A percentile compares a stretch with the other conserved stretches of the same genome.
phyloP scores from a whole-genome alignment of 2,797 vertebrate genomes.

The Necrosyrtes monachus region DNA sequence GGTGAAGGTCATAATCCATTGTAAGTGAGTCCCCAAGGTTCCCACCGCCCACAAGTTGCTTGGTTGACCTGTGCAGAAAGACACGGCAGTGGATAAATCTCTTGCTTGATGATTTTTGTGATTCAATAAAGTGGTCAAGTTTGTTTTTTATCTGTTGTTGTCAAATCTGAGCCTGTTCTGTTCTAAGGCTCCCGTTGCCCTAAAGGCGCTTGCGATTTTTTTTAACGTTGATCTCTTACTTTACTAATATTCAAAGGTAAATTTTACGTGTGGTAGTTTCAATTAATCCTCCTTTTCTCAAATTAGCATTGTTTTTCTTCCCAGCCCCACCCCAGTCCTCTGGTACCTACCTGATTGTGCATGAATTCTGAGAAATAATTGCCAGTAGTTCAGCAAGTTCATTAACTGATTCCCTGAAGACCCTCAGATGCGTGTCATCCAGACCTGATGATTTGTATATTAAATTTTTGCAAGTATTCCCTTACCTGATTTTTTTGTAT shows the following conservation, averaged over 20 bases:
- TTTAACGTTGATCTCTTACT: background rate
- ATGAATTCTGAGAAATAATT: constrained; percentile 73
- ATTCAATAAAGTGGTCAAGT: background rate
- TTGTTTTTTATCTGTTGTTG: background rate
- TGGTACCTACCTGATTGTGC: constrained; percentile 39
- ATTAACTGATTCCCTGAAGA: constrained; percentile 67
- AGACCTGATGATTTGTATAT: constrained; percentile 62
- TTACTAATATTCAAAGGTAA: background rate
- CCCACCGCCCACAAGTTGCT: fast-evolving
- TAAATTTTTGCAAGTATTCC: constrained; percentile 66
- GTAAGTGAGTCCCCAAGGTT: background rate
- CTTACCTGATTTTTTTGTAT: constrained; percentile 53
- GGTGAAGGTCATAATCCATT: background rate
- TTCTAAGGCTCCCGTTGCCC: background rate
- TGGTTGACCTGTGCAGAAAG: background rate
- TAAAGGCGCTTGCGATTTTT: background rate
- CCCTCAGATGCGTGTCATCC: constrained; percentile 52
- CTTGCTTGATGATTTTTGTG: background rate
- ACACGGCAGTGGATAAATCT: background rate
- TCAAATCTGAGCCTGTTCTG: background rate
- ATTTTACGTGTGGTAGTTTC: background rate
- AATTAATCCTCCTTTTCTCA: background rate
- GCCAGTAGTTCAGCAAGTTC: constrained; percentile 64
- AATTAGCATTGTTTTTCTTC: background rate
- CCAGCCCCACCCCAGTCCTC: background rate